A percentile compares a stretch with the other conserved stretches of the same genome.
Conservation (phyloP, 1,140 invertebrate genomes). For the Trichogramma pretiosum region DNA sequence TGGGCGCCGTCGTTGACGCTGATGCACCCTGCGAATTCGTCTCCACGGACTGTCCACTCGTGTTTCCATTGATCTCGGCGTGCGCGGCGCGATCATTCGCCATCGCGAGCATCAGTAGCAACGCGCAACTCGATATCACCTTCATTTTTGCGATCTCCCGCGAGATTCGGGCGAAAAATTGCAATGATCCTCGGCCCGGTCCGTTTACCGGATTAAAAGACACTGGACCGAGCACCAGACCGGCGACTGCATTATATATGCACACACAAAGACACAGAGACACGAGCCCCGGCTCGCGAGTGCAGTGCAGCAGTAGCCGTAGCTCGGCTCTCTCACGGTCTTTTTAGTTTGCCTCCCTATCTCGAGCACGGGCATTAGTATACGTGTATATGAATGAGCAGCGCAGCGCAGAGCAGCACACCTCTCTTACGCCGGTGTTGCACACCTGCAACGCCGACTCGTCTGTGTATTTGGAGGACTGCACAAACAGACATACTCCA, state of each 20-base stretch:
- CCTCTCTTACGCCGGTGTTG: background rate
- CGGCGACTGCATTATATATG: conserved; percentile 44
- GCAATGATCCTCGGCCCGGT: too few species aligned
- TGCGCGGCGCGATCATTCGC: background rate
- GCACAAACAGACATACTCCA: too few species aligned
- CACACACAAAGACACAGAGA: too few species aligned
- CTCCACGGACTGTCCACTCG: conserved; percentile 31
- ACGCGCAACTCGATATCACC: background rate
- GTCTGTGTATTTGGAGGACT: too few species aligned
- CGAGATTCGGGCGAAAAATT: background rate
- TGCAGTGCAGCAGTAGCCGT: too few species aligned
- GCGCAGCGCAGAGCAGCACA: background rate
- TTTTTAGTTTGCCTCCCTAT: conserved; percentile 40
- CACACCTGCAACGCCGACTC: background rate
- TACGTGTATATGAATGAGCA: background rate
- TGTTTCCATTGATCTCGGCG: conserved; percentile 36
- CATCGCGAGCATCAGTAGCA: background rate
- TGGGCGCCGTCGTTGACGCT: background rate
- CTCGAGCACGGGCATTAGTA: conserved; percentile 13
- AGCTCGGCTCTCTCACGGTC: too few species aligned
- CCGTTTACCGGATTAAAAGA: conserved; percentile 8
- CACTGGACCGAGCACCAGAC: conserved; percentile 36
- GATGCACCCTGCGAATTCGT: conserved; percentile 24
- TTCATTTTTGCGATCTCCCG: background rate
- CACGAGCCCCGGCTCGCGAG: too few species aligned